Percentiles rank a stretch among this genome's conserved stretches.
Evolutionary conservation across 2,888 invertebrate genomes (phyloP).

Genomic region (Trimorus sp.): DNA sequence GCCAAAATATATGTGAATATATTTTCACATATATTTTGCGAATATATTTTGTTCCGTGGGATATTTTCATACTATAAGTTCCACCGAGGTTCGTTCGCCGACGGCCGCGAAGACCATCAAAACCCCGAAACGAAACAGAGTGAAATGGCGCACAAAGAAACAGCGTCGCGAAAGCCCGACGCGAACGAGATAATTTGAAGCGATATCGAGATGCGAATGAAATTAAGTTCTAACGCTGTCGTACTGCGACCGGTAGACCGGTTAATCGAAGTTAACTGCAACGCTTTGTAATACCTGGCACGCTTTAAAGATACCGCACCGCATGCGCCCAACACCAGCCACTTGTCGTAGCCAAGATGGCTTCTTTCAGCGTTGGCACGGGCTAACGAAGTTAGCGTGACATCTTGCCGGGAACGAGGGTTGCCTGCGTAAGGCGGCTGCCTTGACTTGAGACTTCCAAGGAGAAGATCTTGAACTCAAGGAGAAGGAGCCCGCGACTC

Average conservation of each 20-base stretch:
- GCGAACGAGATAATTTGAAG: constrained; percentile 68
- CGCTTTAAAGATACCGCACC: constrained; percentile 72
- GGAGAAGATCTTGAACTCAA: constrained; percentile 64
- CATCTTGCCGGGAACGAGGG: constrained; percentile 74
- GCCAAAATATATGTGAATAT: too few relatives aligned
- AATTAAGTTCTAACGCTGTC: constrained; percentile 65
- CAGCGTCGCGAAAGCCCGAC: constrained; percentile 39
- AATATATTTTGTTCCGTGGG: too few relatives aligned
- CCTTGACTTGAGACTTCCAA: constrained; percentile 63
- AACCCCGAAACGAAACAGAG: constrained; percentile 27
- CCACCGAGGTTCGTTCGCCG: too few relatives aligned
- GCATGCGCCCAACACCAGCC: constrained; percentile 74
- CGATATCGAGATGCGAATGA: constrained; percentile 61
- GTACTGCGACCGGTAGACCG: constrained; percentile 65
- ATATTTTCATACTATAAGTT: too few relatives aligned
- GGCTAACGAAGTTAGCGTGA: constrained; percentile 80
- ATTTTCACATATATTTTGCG: too few relatives aligned
- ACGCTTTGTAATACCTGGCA: constrained; percentile 74
- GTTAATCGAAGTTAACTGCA: constrained; percentile 77
- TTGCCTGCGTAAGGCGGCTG: constrained; percentile 68
- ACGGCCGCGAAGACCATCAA: neutral
- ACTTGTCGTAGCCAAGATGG: constrained; percentile 79
- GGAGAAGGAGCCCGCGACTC: constrained; percentile 65
- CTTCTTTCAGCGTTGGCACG: constrained; percentile 74
- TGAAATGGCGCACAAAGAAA: constrained; percentile 35